These are phyloP conservation scores for Papilio polyxenes DNA, from an alignment of 1,140 invertebrate species.

Conservation along the genomic window DNA sequence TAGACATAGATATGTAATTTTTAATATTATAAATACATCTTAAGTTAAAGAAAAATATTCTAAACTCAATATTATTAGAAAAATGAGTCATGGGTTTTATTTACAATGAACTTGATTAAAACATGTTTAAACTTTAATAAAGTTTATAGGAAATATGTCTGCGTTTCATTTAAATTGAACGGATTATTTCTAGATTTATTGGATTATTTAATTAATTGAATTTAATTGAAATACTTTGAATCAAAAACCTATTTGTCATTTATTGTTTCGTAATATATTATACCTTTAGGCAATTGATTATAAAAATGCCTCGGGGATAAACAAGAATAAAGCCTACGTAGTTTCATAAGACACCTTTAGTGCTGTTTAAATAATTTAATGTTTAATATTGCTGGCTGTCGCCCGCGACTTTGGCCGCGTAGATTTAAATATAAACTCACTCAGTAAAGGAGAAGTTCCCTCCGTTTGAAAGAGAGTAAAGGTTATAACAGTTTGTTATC, in stretches of 20 bases:
- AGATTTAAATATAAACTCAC: not conserved
- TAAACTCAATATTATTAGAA: no score
- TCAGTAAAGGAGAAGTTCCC: no score
- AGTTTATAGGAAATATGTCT: not conserved
- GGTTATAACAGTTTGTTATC: no score
- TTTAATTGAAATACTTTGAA: not conserved
- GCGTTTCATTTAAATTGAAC: not conserved
- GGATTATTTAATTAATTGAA: constrained; percentile 6
- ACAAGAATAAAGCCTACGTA: not conserved
- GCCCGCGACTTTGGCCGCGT: not conserved
- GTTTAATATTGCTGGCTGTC: not conserved
- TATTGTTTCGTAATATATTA: not conserved
- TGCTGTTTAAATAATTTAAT: not conserved
- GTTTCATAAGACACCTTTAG: not conserved
- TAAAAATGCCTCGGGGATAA: constrained; percentile 4
- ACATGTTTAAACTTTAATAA: no score
- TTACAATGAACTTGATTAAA: no score
- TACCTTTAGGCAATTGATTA: constrained; percentile 1
- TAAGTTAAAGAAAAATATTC: no score
- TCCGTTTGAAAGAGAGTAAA: no score
- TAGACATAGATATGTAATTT: no score
- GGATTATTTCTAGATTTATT: not conserved
- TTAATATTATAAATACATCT: no score
- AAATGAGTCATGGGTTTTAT: no score
- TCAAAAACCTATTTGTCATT: not conserved